Base-by-base conservation (phyloP, 2,888 invertebrate species). In the Lottia gigantea region DNA sequence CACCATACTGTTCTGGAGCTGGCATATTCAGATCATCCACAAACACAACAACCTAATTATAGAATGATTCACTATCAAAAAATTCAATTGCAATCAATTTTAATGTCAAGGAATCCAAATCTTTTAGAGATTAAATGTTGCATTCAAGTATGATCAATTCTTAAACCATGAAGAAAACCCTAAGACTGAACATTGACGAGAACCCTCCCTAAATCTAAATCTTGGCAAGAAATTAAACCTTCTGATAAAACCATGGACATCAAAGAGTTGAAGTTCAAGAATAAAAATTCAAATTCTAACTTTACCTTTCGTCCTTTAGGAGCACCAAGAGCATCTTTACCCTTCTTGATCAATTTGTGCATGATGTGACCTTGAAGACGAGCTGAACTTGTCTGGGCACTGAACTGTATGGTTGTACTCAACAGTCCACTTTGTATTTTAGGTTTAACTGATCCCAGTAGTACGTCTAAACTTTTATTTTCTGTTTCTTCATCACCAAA, bases 11-110 rank as follows among this genome's bases (percentile, higher is more conserved):
- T 71, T 88, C 88, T 12, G 85, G 85, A 23, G 86, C 84, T 1
- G 88, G 88, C 85, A 88, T 87, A 79, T 87, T 88, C 45, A 88
- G 72, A 73, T 88, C 88, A 80, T 88, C 88, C 46, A 88, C 84
- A 81, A 88, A 88, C 71, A 87, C 82, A 25, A 87, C 64, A 62
- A 87, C 85, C 85, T 86, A 74, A 72, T n/a, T 62, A 46, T 46
- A 46, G 46, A 26, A 15, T 26, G 15, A 55, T 63, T 19, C 0
- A 45, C 6, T 8, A 8, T 40, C 2, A 40, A 40, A 3, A 31
- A 31, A 31, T 31, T n/a, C n/a, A n/a, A 31, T 31, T 31, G 31
- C 31, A 31, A 31, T 31, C 31, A 31, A 31, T n/a, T n/a, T n/a
- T n/a, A n/a, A n/a, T n/a, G n/a, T n/a, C n/a, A n/a, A n/a, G n/a